Evolutionary conservation across 2,888 invertebrate genomes (phyloP).

Genomic region (Villa cingulata): DNA sequence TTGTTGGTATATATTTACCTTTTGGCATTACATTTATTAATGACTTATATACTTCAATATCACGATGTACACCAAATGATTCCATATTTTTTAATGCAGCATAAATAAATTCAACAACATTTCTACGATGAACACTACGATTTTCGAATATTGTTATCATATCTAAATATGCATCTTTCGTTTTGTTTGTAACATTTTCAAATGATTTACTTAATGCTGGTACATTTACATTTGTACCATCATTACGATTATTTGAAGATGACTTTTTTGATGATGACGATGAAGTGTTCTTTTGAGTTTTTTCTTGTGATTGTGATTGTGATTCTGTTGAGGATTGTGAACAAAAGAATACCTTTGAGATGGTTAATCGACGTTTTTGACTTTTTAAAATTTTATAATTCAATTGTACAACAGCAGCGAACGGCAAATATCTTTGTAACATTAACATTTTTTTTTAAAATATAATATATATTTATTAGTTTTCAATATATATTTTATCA

Average conservation of each 20-base stretch:
- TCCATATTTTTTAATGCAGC: slow-evolving; percentile 79
- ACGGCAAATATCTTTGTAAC: not conserved
- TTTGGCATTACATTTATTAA: slow-evolving; percentile 77
- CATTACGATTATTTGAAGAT: not conserved
- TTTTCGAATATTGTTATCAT: slow-evolving; percentile 61
- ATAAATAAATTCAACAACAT: slow-evolving; percentile 90
- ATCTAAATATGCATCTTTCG: slow-evolving; percentile 52
- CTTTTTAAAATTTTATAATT: not conserved
- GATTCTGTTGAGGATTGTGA: not conserved
- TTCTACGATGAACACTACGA: slow-evolving; percentile 55
- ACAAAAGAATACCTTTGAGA: not conserved
- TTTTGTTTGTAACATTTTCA: slow-evolving; percentile 1
- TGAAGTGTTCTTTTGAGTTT: not conserved
- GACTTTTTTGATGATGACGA: too few relatives aligned
- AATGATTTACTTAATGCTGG: not conserved
- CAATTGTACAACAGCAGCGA: too few relatives aligned
- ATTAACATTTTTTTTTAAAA: not conserved
- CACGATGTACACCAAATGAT: slow-evolving; percentile 77
- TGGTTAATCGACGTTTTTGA: not conserved
- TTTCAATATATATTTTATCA: too few relatives aligned
- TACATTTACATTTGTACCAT: not conserved
- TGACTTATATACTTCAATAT: slow-evolving; percentile 73
- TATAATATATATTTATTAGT: too few relatives aligned
- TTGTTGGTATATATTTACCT: slow-evolving; percentile 71
- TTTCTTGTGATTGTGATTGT: not conserved